Evolutionary conservation across 1,140 invertebrate species (phyloP).

Genomic region (Drosophila ohnishii): DNA sequence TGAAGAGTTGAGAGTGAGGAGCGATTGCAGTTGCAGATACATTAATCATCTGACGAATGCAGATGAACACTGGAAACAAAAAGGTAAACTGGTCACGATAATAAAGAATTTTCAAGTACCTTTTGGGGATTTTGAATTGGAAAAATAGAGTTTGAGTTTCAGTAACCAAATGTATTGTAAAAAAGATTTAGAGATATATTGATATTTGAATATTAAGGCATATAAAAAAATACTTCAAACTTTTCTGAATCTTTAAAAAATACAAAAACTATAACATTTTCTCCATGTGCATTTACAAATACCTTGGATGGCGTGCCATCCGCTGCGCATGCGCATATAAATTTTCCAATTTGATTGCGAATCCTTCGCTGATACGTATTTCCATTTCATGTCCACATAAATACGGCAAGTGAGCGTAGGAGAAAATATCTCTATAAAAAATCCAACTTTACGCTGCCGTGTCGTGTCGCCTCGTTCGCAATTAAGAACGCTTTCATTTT

Average conservation of each 20-base stretch:
- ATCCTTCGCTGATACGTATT: constrained; percentile 43
- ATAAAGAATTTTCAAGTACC: background rate
- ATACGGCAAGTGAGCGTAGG: constrained; percentile 46
- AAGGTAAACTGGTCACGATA: background rate
- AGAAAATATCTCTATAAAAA: constrained; percentile 28
- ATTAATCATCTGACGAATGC: constrained; percentile 28
- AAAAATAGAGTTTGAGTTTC: background rate
- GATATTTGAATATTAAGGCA: no score
- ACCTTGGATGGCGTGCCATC: constrained; percentile 46
- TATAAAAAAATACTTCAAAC: no score
- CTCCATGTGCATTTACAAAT: constrained; percentile 25
- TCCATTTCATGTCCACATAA: constrained; percentile 42
- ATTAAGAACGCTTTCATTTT: constrained; percentile 81
- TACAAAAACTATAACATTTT: background rate
- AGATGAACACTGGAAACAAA: constrained; percentile 12
- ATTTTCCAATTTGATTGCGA: constrained; percentile 63
- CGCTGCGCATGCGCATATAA: constrained; percentile 63
- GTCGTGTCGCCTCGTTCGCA: constrained; percentile 54
- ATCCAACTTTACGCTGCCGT: constrained; percentile 47
- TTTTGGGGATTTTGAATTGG: background rate
- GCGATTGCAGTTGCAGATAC: constrained; percentile 60
- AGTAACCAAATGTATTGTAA: background rate
- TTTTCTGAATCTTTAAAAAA: no score
- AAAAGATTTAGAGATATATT: background rate
- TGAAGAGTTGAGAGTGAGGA: background rate